Conservation (phyloP, 2,888 invertebrate genomes). For the Cephus pulcher region DNA sequence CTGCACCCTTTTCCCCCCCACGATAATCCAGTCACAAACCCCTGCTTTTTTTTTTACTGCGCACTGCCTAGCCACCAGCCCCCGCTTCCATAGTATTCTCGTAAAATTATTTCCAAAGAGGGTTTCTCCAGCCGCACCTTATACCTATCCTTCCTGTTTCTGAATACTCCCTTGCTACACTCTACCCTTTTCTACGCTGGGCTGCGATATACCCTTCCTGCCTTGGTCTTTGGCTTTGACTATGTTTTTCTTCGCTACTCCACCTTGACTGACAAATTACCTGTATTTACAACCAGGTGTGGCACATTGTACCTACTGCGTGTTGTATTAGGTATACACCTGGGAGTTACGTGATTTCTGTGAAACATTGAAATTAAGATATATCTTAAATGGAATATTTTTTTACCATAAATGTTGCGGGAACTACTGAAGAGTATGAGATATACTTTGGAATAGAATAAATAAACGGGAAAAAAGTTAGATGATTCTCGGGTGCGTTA, state of each 20-base stretch:
- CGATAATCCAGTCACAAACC: constrained; percentile 52
- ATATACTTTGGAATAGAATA: background rate
- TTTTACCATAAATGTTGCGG: background rate
- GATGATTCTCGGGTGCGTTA: background rate
- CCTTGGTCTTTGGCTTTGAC: background rate
- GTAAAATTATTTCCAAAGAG: constrained; percentile 44
- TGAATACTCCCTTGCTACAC: background rate
- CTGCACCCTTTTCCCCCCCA: constrained; percentile 15
- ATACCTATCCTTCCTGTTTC: background rate
- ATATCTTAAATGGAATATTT: background rate
- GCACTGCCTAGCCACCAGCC: constrained; percentile 31
- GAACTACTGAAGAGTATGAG: background rate
- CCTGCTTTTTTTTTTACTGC: constrained; percentile 39
- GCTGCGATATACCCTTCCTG: background rate
- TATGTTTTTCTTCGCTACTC: constrained; percentile 10
- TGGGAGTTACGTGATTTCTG: background rate
- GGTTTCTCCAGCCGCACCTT: constrained; percentile 14
- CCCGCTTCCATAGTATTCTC: constrained; percentile 34
- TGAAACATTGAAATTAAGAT: background rate
- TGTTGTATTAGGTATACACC: background rate
- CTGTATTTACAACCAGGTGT: background rate
- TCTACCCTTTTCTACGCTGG: background rate
- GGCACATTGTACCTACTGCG: background rate
- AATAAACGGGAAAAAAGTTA: background rate
- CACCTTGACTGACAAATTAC: background rate